phyloP scores from a whole-genome alignment of 2,113 vertebrate species.

The Tylochromis polylepis region DNA sequence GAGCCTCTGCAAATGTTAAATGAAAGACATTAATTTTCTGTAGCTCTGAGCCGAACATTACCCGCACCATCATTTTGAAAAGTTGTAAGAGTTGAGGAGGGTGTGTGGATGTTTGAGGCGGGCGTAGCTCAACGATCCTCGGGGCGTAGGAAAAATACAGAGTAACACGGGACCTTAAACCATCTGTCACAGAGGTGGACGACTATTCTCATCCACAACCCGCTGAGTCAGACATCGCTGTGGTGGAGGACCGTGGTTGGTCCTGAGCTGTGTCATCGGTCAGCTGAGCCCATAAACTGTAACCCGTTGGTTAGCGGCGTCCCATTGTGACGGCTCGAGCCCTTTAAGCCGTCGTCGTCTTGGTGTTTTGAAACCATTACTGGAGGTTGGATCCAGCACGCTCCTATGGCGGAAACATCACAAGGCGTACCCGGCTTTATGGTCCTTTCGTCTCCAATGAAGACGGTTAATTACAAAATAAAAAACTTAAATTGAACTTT shows the following conservation, averaged over 20 bases:
- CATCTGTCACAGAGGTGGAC: not conserved
- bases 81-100: not conserved
- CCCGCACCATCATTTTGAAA: not conserved
- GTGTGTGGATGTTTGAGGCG: not conserved
- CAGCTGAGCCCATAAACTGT: fast-evolving
- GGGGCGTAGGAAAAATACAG: fast-evolving
- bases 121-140: not conserved
- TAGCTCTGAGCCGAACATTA: not conserved
- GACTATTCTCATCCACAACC: not conserved
- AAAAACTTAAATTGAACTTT: not conserved
- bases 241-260: not conserved
- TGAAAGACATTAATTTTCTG: not conserved
- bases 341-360: not conserved
- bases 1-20: not conserved
- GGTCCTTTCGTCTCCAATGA: not conserved
- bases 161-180: not conserved
- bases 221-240: fast-evolving
- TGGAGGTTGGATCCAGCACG: not conserved
- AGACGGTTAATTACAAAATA: not conserved
- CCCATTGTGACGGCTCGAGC: not conserved
- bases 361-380: not conserved
- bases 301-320: fast-evolving
- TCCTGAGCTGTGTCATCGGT: not conserved
- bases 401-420: not conserved
- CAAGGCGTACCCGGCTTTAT: not conserved